Percentiles rank a stretch among this genome's conserved stretches.
phyloP scores from a whole-genome alignment of 2,113 vertebrate species.

The Pycnonotus jocosus region DNA sequence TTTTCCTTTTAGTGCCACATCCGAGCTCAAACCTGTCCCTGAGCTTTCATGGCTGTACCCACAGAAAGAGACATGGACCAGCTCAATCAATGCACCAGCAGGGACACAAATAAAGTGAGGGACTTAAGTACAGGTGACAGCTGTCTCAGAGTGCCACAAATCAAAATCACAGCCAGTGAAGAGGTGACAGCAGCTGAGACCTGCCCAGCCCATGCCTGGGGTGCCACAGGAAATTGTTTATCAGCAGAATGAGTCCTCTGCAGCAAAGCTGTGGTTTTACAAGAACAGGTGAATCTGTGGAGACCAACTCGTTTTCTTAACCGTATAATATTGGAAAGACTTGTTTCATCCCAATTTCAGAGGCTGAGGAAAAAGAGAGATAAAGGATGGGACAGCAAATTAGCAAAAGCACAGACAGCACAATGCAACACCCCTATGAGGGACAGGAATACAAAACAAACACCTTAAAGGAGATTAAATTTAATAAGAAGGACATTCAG shows the following conservation, averaged over 20 bases:
- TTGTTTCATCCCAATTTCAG: not conserved
- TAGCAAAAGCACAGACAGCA: not conserved
- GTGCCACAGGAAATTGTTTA: not conserved
- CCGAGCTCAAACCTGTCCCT: not conserved
- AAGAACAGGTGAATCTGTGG: not conserved
- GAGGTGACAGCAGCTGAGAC: not conserved
- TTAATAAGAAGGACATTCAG: not conserved
- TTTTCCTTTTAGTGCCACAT: not conserved
- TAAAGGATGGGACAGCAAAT: not conserved
- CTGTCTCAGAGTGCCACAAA: not conserved
- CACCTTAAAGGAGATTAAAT: not conserved
- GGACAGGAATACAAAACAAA: not conserved
- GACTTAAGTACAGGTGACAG: not conserved
- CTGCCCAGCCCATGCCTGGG: not conserved
- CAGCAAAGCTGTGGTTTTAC: not conserved
- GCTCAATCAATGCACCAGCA: not conserved
- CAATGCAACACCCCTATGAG: rapidly evolving
- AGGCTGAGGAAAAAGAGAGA: not conserved
- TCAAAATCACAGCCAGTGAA: not conserved
- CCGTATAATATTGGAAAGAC: not conserved
- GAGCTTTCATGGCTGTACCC: not conserved
- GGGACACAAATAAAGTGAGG: not conserved
- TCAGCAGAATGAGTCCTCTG: not conserved
- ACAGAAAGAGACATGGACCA: not conserved
- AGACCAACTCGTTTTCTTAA: not conserved